These are phyloP conservation scores for Actinia equina DNA, from an alignment of 64 coral and sea anemone genomes.

Conservation along the genomic window DNA sequence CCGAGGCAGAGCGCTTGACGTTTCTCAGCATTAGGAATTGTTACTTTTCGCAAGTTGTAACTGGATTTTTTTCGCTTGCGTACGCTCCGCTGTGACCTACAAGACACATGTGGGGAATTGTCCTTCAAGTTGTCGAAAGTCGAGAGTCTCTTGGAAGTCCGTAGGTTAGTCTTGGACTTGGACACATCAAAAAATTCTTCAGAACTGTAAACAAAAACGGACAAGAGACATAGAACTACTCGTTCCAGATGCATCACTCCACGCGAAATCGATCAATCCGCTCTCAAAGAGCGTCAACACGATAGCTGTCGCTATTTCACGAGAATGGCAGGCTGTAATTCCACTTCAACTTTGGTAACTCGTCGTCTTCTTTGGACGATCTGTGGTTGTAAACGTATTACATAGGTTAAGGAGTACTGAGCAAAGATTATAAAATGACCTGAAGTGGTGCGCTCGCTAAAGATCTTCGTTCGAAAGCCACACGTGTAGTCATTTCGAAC, in stretches of 20 bases:
- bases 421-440: slow-evolving; percentile 13
- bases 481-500: slow-evolving; percentile 1
- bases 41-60: slow-evolving; percentile 61
- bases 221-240: slow-evolving; percentile 7
- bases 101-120: slow-evolving; percentile 55
- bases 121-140: slow-evolving; percentile 86
- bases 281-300: not conserved
- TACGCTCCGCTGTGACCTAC: slow-evolving; percentile 47
- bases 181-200: slow-evolving; percentile 46
- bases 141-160: slow-evolving; percentile 61
- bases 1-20: slow-evolving; percentile 78
- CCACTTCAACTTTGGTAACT: not conserved
- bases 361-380: slow-evolving; percentile 6
- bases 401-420: slow-evolving; percentile 17
- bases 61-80: slow-evolving; percentile 68
- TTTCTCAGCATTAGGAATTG: slow-evolving; percentile 59
- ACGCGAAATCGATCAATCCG: slow-evolving; percentile 5
- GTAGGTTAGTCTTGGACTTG: slow-evolving; percentile 42
- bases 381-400: slow-evolving; percentile 14
- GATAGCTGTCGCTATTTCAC: not conserved
- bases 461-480: slow-evolving; percentile 12
- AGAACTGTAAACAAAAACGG: slow-evolving; percentile 10
- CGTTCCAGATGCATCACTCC: slow-evolving; percentile 5
- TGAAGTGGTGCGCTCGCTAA: not conserved
- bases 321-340: not conserved